A percentile compares a stretch with the other conserved stretches of the same genome.
These are phyloP conservation scores for Styela clava DNA, from an alignment of 23 tunicate genomes.

Conservation along the genomic window DNA sequence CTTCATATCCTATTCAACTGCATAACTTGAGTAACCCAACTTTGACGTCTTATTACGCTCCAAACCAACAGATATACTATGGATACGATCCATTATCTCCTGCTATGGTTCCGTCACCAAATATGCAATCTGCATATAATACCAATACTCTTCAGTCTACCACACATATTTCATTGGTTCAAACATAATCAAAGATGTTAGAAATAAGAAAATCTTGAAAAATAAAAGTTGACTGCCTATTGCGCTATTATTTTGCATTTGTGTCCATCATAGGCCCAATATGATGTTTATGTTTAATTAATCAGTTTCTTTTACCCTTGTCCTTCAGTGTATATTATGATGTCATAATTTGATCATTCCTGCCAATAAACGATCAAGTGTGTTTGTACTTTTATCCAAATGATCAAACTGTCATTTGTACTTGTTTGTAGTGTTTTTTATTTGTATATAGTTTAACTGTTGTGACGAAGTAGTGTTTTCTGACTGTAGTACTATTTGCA, in stretches of 20 bases:
- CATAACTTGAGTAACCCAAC: neutral
- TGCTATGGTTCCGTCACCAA: slow-evolving; percentile 24
- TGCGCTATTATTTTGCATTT: too few species aligned
- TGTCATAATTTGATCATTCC: too few species aligned
- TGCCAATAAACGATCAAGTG: too few species aligned
- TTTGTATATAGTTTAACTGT: neutral
- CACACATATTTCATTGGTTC: slow-evolving; percentile 1
- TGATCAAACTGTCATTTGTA: neutral
- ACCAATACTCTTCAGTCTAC: neutral
- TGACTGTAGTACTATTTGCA: neutral
- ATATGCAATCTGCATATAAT: neutral
- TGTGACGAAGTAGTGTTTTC: neutral
- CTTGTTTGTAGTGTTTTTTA: neutral
- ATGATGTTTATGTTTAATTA: too few species aligned
- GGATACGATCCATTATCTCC: slow-evolving; percentile 2
- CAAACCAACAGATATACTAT: neutral
- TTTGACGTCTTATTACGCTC: neutral
- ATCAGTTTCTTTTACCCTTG: too few species aligned
- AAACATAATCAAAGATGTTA: slow-evolving; percentile 7
- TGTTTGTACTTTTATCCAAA: too few species aligned
- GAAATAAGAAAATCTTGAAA: too few species aligned
- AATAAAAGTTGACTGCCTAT: too few species aligned
- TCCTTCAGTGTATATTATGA: too few species aligned
- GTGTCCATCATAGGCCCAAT: too few species aligned
- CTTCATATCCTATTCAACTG: neutral